phyloP scores from a whole-genome alignment of 1,140 invertebrate species.

The Frieseomelitta varia region DNA sequence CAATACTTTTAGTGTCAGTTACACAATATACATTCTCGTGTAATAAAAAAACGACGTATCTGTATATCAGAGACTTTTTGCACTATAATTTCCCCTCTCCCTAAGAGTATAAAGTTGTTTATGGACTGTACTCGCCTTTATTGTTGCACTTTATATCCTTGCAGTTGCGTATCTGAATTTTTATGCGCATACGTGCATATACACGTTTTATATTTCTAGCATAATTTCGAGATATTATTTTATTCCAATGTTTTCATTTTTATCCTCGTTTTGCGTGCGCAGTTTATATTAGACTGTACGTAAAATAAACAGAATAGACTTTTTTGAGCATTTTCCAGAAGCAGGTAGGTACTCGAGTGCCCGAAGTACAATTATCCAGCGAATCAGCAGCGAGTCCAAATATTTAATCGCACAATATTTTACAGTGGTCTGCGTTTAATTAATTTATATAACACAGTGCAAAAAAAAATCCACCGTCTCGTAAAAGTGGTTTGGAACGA shows the following conservation, averaged over 20 bases:
- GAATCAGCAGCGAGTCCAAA: neutral
- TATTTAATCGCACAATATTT: neutral
- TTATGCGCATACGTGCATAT: neutral
- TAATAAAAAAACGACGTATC: neutral
- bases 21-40: too few relatives aligned
- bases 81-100: neutral
- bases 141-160: neutral
- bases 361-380: neutral
- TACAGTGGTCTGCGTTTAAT: neutral
- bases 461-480: neutral
- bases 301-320: neutral
- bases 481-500: neutral
- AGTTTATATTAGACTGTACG: neutral
- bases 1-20: neutral
- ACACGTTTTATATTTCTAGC: neutral
- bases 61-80: neutral
- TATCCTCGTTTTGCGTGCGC: neutral
- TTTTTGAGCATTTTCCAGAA: neutral
- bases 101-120: neutral
- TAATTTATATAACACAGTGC: neutral
- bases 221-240: neutral
- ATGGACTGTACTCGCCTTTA: neutral
- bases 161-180: neutral
- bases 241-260: neutral
- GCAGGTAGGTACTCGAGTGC: neutral